phyloP scores from a whole-genome alignment of 2,888 invertebrate species.

The Lithophane socia region DNA sequence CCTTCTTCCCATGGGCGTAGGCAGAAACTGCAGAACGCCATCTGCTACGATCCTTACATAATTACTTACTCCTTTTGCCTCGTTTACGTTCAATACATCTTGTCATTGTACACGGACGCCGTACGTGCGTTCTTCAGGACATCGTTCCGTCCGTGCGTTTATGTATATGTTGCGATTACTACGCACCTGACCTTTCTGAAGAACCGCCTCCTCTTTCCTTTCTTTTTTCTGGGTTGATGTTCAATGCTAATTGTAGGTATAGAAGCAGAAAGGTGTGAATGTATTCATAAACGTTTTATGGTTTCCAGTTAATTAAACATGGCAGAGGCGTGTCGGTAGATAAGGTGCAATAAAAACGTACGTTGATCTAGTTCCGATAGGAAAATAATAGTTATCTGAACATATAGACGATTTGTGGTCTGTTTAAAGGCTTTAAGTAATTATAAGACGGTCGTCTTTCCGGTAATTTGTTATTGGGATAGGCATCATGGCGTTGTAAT shows the following conservation, averaged over 20 bases:
- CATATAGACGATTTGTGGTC: not conserved
- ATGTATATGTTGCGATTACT: too few relatives aligned
- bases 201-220: too few relatives aligned
- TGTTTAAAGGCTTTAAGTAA: not conserved
- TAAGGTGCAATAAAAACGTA: conserved; percentile 8
- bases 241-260: not conserved
- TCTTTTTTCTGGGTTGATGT: too few relatives aligned
- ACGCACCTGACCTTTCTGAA: too few relatives aligned
- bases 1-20: too few relatives aligned
- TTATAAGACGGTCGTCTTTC: not conserved
- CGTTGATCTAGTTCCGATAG: not conserved
- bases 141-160: too few relatives aligned
- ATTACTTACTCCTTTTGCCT: too few relatives aligned
- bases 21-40: too few relatives aligned
- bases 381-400: not conserved
- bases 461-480: not conserved
- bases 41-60: too few relatives aligned
- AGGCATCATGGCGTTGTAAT: not conserved
- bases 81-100: too few relatives aligned
- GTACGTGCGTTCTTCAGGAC: too few relatives aligned
- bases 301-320: conserved; percentile 27
- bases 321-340: conserved; percentile 19
- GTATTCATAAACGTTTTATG: conserved; percentile 9
- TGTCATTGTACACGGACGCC: too few relatives aligned
- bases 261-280: conserved; percentile 9